Base-by-base conservation (phyloP, 2,797 vertebrate species). In the Lutjanus campechanus region DNA sequence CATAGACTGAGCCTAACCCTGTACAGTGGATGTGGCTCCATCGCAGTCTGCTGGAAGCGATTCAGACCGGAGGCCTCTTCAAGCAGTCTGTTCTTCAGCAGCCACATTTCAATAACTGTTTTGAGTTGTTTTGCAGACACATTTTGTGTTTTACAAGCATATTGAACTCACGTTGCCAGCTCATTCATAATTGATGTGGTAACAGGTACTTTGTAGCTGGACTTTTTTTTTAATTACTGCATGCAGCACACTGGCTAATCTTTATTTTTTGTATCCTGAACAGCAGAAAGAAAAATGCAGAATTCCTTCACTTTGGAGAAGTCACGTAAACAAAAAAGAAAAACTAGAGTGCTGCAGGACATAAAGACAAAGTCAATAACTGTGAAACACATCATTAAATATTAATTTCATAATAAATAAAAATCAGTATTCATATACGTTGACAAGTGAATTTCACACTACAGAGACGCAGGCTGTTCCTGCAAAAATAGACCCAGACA, bases 151-250 rank as follows among this genome's bases (percentile, higher is more conserved):
- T 69, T 69, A 22, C 29, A 58, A 76, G 58, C 68, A 69, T 58
- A 65, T 65, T 75, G 67, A 77, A 40, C 43, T n/a, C 36, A 55
- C 16, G 44, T 55, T 71, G 75, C 69, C 66, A 53, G 65, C 63
- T 70, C 11, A 44, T 8, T 19, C 11, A 44, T 69, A 62, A 69
- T 50, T 44, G 44, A 66, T 72, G 73, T 47, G n/a, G 7, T 25
- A 19, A 56, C 49, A 55, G 20, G 58, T 29, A 50, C 46, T 51
- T 36, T 36, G 29, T 36, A 4, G 56, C 73, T 61, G 55, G 63
- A 64, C 68, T 84, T 51, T 6, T 51, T 6, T 77, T 78, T 85
- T 80, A 83, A 86, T 76, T 75, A 75, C 65, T 50, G 50, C 47
- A 25, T 20, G 20, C 65, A 67, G 69, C 7, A 46, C 8, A 12